These are phyloP conservation scores for Nannospalax galili DNA, from an alignment of 2,113 vertebrate species.

Conservation along the genomic window DNA sequence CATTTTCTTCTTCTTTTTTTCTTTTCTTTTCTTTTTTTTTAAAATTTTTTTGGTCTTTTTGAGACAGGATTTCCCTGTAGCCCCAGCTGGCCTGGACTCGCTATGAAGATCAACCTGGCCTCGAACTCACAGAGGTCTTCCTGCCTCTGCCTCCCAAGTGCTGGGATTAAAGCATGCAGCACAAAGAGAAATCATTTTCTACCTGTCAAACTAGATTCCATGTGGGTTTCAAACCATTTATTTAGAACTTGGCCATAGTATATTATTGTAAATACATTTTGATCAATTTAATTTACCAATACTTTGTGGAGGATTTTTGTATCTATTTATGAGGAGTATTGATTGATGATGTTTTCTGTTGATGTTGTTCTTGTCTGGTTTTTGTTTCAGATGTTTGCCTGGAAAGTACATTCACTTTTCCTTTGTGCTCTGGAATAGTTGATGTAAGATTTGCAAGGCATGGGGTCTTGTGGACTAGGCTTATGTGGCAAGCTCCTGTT, in stretches of 20 bases:
- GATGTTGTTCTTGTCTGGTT: not conserved
- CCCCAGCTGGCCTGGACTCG: too few species aligned
- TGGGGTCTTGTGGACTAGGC: constrained; percentile 25
- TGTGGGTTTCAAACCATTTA: not conserved
- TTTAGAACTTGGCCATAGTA: not conserved
- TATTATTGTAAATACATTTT: not conserved
- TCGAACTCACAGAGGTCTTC: too few species aligned
- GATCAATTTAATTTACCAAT: not conserved
- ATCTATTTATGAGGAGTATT: not conserved
- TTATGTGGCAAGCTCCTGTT: constrained; percentile 28
- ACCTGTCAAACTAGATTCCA: not conserved
- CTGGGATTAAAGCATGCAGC: too few species aligned
- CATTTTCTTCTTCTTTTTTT: too few species aligned
- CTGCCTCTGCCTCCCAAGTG: too few species aligned
- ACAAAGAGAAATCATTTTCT: too few species aligned
- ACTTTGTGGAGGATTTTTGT: not conserved
- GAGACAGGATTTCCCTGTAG: too few species aligned
- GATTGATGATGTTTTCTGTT: not conserved
- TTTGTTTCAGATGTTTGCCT: not conserved
- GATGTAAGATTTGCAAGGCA: not conserved
- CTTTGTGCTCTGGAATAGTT: not conserved
- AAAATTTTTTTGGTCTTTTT: too few species aligned
- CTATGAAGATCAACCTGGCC: too few species aligned
- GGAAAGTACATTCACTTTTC: not conserved
- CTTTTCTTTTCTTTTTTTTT: too few species aligned